Percentiles rank a stretch among this genome's conserved stretches.
phyloP scores from a whole-genome alignment of 2,797 vertebrate species.

The Todus mexicanus region DNA sequence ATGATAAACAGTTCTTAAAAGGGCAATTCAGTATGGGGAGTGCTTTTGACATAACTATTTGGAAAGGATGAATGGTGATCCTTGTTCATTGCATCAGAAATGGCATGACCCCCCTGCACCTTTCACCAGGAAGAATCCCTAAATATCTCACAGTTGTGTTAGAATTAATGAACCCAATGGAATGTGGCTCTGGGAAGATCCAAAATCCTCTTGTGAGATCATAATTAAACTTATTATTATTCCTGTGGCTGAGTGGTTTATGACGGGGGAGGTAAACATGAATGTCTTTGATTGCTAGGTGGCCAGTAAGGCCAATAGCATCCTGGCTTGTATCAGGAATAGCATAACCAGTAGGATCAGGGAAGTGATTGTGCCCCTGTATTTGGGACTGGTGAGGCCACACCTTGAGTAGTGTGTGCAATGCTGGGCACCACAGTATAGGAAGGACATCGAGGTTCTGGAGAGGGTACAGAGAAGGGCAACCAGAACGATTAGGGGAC shows the following conservation, averaged over 20 bases:
- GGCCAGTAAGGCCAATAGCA: no score
- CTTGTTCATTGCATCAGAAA: background rate
- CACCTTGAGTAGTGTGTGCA: no score
- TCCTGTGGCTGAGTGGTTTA: background rate
- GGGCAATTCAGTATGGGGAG: background rate
- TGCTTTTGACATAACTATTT: background rate
- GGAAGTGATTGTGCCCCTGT: no score
- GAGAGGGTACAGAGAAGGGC: no score
- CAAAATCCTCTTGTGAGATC: background rate
- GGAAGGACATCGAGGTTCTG: no score
- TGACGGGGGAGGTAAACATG: background rate
- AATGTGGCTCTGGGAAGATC: background rate
- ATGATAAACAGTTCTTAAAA: background rate
- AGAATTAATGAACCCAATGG: background rate
- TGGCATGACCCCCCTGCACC: rapidly evolving
- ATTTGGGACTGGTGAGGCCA: no score
- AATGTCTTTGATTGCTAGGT: no score
- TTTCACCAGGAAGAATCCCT: background rate
- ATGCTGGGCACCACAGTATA: no score
- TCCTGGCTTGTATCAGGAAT: no score
- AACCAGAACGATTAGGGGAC: no score
- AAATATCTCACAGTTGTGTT: background rate
- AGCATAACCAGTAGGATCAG: no score
- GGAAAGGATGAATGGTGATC: background rate
- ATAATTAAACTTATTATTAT: background rate